Evolutionary conservation across 1,140 invertebrate species (phyloP).

Genomic region (Bombus picipes): DNA sequence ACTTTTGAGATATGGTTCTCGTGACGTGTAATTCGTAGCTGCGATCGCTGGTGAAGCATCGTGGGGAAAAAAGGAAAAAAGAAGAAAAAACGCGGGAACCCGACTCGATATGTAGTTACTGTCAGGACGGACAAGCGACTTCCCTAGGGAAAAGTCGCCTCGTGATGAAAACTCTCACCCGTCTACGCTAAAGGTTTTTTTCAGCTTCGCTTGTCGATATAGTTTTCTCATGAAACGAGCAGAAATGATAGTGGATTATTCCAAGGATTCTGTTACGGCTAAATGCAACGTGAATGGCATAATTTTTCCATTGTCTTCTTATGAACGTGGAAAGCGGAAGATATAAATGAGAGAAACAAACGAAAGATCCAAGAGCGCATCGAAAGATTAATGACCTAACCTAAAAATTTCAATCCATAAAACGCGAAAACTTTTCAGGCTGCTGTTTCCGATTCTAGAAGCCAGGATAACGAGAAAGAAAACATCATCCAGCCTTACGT

Average conservation of each 20-base stretch:
- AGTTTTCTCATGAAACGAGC: background rate
- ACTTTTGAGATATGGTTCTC: slow-evolving; percentile 50
- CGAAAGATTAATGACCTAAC: no score
- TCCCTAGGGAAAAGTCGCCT: slow-evolving; percentile 32
- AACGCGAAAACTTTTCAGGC: background rate
- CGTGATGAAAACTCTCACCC: slow-evolving; percentile 34
- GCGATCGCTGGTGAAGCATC: slow-evolving; percentile 17
- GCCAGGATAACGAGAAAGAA: slow-evolving; percentile 20
- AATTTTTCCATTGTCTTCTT: background rate
- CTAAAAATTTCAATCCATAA: background rate
- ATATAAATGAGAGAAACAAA: background rate
- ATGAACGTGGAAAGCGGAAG: background rate
- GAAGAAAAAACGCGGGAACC: background rate
- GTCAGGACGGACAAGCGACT: slow-evolving; percentile 18
- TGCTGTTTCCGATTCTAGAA: background rate
- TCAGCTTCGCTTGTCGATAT: slow-evolving; percentile 10
- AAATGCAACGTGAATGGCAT: background rate
- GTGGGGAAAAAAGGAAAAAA: background rate
- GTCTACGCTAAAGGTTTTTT: slow-evolving; percentile 9
- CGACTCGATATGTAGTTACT: slow-evolving; percentile 46
- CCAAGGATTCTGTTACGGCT: no score
- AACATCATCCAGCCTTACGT: slow-evolving; percentile 31
- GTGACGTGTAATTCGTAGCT: slow-evolving; percentile 51
- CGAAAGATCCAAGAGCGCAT: no score
- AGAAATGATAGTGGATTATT: background rate